Base-by-base conservation (phyloP, 2,113 vertebrate genomes). In the Microtus ochrogaster region DNA sequence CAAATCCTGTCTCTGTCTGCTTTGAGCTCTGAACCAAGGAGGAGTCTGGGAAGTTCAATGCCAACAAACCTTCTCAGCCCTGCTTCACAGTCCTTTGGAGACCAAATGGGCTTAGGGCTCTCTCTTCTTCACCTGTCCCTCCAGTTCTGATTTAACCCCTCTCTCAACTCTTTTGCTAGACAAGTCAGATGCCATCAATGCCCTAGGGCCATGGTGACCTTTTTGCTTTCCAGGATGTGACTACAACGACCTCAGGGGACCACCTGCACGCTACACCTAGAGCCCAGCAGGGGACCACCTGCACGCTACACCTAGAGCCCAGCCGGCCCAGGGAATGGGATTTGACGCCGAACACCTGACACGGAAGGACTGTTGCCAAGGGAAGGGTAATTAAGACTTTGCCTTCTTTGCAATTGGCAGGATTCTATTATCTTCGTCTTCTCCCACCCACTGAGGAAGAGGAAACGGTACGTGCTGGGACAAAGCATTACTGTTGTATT, bases 91-190 rank as follows among this genome's bases (percentile, higher is more conserved):
- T 24, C 61, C 61, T 76, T 19, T 44, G n/a, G 28, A 49, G 36
- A 5, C 5, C 0, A 49, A 3, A 65, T 2, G 12, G 39, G 33
- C 14, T 81, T 70, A 33, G 0, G 2, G 0, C 9, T 28, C 41
- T 22, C 78, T 55, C 55, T 66, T 39, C 22, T 70, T 58, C 47
- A n/a, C 3, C 49, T 76, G 36, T 11, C 12, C 7, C 5, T 14
- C 12, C 4, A 44, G 41, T 68, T 49, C 55, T 70, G 65, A 19
- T 16, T 39, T 61, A 36, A 7, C 63, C 55, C 16, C 33, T 36
- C 61, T 74, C 26, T 44, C 41, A 41, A 39, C 36, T 61, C 72
- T 73, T 22, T 30, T 61, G 65, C n/a, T 61, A 89, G 44, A 76
- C 7, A 24, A 2, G 7, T 19, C n/a, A 66, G 41, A 81, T 7